Conservation (phyloP, 2,888 invertebrate genomes). For the Thysanoteuthis rhombus region DNA sequence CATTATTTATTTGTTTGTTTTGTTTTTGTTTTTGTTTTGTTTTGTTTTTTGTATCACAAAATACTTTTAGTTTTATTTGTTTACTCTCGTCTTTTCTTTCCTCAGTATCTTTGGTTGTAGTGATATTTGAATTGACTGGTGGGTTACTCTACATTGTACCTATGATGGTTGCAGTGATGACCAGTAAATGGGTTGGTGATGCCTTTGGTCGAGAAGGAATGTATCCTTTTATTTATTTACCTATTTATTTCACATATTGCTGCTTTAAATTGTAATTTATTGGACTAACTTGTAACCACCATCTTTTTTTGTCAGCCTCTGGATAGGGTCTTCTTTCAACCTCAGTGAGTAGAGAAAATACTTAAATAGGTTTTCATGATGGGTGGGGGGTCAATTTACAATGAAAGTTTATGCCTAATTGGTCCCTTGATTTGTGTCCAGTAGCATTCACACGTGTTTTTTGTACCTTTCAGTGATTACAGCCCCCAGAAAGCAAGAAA, state of each 20-base stretch:
- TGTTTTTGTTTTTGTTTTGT: background rate
- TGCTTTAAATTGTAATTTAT: background rate
- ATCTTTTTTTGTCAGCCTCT: background rate
- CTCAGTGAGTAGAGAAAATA: too few relatives aligned
- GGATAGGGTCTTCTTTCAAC: too few relatives aligned
- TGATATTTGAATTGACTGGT: constrained; percentile 98
- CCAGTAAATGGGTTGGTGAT: constrained; percentile 98
- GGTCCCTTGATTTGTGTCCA: too few relatives aligned
- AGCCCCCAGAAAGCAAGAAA: too few relatives aligned
- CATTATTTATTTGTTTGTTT: too few relatives aligned
- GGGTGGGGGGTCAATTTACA: too few relatives aligned
- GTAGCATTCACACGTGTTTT: too few relatives aligned
- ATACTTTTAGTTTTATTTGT: too few relatives aligned
- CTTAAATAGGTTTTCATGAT: too few relatives aligned
- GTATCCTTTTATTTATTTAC: constrained; percentile 49
- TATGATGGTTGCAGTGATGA: constrained; percentile 98
- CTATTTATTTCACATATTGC: background rate
- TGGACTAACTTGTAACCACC: background rate
- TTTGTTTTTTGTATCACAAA: background rate
- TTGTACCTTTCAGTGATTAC: too few relatives aligned
- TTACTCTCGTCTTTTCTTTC: constrained; percentile 29
- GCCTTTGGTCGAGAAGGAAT: constrained; percentile 91
- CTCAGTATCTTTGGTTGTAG: constrained; percentile 89
- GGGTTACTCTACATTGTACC: constrained; percentile 95
- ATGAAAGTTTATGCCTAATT: too few relatives aligned